Base-by-base conservation (phyloP, 2,888 invertebrate species). In the Calliopum simillimum region DNA sequence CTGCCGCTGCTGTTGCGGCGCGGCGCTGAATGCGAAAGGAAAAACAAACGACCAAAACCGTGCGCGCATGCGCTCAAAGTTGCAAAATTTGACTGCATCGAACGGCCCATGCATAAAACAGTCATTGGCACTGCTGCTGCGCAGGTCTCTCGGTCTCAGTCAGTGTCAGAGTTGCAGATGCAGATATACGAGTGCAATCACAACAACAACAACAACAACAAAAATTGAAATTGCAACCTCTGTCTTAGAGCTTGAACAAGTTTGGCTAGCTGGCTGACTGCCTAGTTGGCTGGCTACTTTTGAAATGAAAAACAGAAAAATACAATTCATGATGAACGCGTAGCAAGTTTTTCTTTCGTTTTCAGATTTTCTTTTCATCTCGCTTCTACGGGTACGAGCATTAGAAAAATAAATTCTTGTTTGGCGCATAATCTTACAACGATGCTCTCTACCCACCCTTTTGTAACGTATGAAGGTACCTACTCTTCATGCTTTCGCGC, bases 191-290 rank as follows among this genome's bases (percentile, higher is more conserved):
- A 46, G 14, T 25, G 16, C 61, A 61, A 46, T 43, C 41, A 12
- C 61, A 61, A 16, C 6, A 43, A 61, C 68, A 69, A 53, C 44
- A 49, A 46, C 68, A 70, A 55, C 58, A 53, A 59, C 49, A 71
- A 69, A 71, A 74, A 72, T 53, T 69, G 68, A 43, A 75, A 68
- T 63, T 68, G 68, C 67, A 70, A 71, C 70, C 62, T 71, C 73
- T 65, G 63, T 56, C 56, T 69, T 19, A 44, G 58, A 49, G n/a
- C 58, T 55, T 49, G 67, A 67, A 67, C 67, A 49, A 67, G 67
- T 67, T 67, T 59, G 67, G 67, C 43, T 49, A 8, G 33, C 33
- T 3, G 4, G 33, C 33, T 33, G 33, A 8, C 33, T 33, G 33
- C 4, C 33, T 33, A 8, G 33, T 8, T 33, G 33, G 33, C 8